A percentile compares a stretch with the other conserved stretches of the same genome.
phyloP scores from a whole-genome alignment of 2,888 invertebrate species.

The Gerris lacustris region DNA sequence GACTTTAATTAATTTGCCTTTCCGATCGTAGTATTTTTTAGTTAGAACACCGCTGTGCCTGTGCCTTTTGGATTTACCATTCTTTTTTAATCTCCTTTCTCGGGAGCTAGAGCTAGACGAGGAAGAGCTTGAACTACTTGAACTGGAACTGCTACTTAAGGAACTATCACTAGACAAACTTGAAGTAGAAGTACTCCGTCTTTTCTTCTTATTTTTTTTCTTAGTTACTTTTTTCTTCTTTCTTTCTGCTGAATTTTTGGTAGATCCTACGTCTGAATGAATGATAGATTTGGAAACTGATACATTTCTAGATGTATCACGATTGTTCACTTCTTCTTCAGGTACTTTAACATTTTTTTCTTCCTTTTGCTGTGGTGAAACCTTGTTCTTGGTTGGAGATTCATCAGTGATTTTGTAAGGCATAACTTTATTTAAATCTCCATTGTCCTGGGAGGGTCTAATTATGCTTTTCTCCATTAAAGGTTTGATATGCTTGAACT shows the following conservation, averaged over 20 bases:
- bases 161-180: constrained; percentile 19
- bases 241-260: background rate
- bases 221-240: background rate
- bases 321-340: background rate
- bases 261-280: no score
- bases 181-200: constrained; percentile 17
- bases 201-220: constrained; percentile 23
- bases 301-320: background rate
- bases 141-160: background rate
- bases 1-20: constrained; percentile 35
- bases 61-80: background rate
- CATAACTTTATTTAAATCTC: background rate
- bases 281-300: background rate
- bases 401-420: background rate
- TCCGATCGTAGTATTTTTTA: constrained; percentile 26
- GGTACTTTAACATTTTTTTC: background rate
- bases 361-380: background rate
- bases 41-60: background rate
- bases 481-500: no score
- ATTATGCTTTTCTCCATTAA: no score
- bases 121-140: constrained; percentile 1
- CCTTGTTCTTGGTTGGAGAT: background rate
- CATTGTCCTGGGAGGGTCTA: background rate
- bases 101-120: background rate
- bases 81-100: background rate